These are phyloP conservation scores for Hyperoplus immaculatus DNA, from an alignment of 2,797 vertebrate genomes.

Conservation along the genomic window DNA sequence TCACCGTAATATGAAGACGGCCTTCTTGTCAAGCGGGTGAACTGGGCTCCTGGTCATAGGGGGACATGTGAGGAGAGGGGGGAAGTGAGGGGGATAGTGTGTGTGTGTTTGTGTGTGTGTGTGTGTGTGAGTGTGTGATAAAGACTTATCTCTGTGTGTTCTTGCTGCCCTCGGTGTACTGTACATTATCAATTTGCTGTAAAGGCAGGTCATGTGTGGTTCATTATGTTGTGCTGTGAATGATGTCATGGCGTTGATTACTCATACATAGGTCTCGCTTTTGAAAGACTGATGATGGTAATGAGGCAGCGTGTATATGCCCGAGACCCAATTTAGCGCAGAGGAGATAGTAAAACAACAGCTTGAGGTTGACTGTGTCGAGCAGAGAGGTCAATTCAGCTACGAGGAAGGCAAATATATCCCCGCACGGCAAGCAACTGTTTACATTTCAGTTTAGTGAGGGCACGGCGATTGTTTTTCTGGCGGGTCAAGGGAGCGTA, in stretches of 20 bases:
- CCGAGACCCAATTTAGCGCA: slow-evolving; percentile 41
- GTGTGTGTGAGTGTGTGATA: slow-evolving; percentile 25
- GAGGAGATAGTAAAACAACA: slow-evolving; percentile 60
- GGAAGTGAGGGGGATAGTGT: not conserved
- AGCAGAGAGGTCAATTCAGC: slow-evolving; percentile 62
- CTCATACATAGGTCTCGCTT: not conserved
- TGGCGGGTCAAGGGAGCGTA: slow-evolving; percentile 51
- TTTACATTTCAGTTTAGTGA: slow-evolving; percentile 69
- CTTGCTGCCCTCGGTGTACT: slow-evolving; percentile 12
- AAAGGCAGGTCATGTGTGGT: slow-evolving; percentile 26
- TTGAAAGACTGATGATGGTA: slow-evolving; percentile 31
- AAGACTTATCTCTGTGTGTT: slow-evolving; percentile 28
- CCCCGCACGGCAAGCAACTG: slow-evolving; percentile 37
- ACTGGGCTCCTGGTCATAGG: slow-evolving; percentile 42
- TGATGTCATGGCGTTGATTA: slow-evolving; percentile 22
- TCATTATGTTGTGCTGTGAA: slow-evolving; percentile 28
- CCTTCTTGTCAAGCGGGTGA: slow-evolving; percentile 33
- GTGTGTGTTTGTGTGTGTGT: slow-evolving; percentile 6
- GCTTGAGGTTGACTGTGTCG: slow-evolving; percentile 43
- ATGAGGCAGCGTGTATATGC: slow-evolving; percentile 38
- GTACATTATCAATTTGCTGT: slow-evolving; percentile 33
- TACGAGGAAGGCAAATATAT: slow-evolving; percentile 70
- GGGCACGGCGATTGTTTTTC: slow-evolving; percentile 48
- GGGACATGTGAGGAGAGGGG: slow-evolving; percentile 38
- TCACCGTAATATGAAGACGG: slow-evolving; percentile 73